Base-by-base conservation (phyloP, 2,888 invertebrate species). In the Drosophila incognita region DNA sequence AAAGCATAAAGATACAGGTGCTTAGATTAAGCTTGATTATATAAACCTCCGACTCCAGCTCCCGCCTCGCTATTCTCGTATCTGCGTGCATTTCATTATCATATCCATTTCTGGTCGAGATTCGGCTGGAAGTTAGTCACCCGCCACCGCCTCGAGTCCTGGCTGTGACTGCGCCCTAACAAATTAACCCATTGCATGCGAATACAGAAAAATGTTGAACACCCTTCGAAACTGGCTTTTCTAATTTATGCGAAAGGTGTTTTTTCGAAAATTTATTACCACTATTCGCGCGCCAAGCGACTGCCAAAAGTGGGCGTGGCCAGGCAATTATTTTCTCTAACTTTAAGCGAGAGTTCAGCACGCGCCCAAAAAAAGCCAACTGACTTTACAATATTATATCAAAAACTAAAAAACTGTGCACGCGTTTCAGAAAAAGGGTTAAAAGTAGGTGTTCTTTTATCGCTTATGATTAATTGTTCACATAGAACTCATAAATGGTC, bases 1-100 rank as follows among this genome's bases (percentile, higher is more conserved):
- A 89, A 89, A 82, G 87, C 81, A 87, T 79, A 89, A 85, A 87
- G 91, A 90, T 87, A 83, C 92, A 92, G 92, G 92, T 92, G 92
- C 84, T 88, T 76, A 86, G 92, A 91, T 92, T 89, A 91, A 68
- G 69, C 36, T 53, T 69, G 68, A 79, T 62, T 70, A 58, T 69
- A 60, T 71, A 48, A 36, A 21, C 21, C 35, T 13, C 51, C 40
- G 31, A 29, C 21, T 13, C 31, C 42, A 24, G 46, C 1, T 0
- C 15, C 15, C 46, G 15, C 15, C 46, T 46, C 24, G 15, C 15
- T 24, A 15, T 15, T 15, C 24, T 27, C 21, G 24, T 15, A n/a
- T 33, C 33, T 35, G 65, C 62, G 33, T 73, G 81, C 83, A 83
- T 77, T 83, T 83, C 88, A 90, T 90, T 91, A 91, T 91, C 90